Conservation (phyloP, 2,113 vertebrate species). For the Parotia lawesii region DNA sequence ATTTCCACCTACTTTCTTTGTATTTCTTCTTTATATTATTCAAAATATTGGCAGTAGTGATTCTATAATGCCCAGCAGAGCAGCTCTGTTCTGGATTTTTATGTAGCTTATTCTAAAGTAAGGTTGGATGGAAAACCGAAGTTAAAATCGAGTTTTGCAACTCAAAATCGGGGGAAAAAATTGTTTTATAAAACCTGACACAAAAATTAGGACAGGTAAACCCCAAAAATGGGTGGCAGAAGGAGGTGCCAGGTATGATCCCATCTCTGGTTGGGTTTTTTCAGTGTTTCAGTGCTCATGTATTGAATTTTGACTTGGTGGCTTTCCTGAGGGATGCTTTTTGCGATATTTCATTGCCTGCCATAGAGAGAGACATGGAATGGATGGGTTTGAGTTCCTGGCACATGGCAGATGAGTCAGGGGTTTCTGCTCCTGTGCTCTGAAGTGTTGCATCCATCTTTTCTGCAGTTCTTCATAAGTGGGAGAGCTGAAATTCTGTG, state of each 20-base stretch:
- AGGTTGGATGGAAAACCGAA: background rate
- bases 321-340: background rate
- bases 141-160: background rate
- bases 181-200: background rate
- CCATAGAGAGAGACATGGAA: rapidly evolving
- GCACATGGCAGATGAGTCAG: background rate
- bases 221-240: background rate
- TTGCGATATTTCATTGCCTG: background rate
- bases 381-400: background rate
- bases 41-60: background rate
- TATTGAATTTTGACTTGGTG: background rate
- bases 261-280: background rate
- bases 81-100: background rate
- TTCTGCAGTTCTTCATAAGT: background rate
- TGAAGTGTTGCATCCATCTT: background rate
- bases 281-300: background rate
- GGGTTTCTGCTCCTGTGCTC: background rate
- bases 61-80: background rate
- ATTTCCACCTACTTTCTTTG: background rate
- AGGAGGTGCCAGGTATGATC: background rate
- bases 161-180: background rate
- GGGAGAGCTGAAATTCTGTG: background rate
- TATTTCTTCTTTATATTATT: background rate
- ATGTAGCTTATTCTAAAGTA: background rate
- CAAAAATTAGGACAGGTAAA: background rate